These are phyloP conservation scores for Drosophila punjabiensis DNA, from an alignment of 1,140 invertebrate genomes.

Conservation along the genomic window DNA sequence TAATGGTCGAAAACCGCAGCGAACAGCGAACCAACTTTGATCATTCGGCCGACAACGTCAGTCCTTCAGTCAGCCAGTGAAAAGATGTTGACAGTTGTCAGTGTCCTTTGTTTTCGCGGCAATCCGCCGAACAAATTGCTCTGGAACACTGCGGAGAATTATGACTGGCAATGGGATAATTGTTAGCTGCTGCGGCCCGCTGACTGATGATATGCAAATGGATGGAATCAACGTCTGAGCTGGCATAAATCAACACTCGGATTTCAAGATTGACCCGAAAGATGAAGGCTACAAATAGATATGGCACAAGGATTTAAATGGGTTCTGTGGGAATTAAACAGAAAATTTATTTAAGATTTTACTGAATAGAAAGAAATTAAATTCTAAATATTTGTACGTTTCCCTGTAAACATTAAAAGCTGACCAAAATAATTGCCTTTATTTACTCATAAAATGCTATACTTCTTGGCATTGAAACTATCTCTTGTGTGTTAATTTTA, in stretches of 20 bases:
- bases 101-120: constrained; percentile 48
- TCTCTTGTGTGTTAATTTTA: background rate
- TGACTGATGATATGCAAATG: constrained; percentile 38
- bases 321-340: background rate
- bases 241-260: background rate
- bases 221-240: constrained; percentile 29
- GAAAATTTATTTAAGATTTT: background rate
- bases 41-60: constrained; percentile 31
- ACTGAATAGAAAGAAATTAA: background rate
- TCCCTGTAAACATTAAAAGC: background rate
- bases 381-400: background rate
- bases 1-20: constrained; percentile 42
- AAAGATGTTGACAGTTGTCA: constrained; percentile 62
- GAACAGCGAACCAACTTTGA: constrained; percentile 22
- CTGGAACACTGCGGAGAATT: constrained; percentile 24
- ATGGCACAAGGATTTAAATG: background rate
- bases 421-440: background rate
- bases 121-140: constrained; percentile 48
- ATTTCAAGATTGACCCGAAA: background rate
- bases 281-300: background rate
- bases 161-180: constrained; percentile 38
- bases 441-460: background rate
- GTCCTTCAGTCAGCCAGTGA: constrained; percentile 5
- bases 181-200: constrained; percentile 22
- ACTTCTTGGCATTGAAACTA: background rate